Percentiles rank a stretch among this genome's conserved stretches.
Evolutionary conservation across 2,113 vertebrate species (phyloP).

Genomic region (rat (Rattus norvegicus)): GRCr8 NC_086032.1:43855001-43855500

Average conservation of each 20-base stretch:
- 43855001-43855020: background rate
- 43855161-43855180: conserved; percentile 19
- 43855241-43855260: background rate
- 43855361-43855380: conserved; percentile 8
- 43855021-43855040: background rate
- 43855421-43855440: conserved; percentile 69
- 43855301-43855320: background rate
- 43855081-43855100: too few species aligned
- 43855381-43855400: conserved; percentile 80
- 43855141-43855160: conserved; percentile 45
- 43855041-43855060: background rate
- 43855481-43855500: conserved; percentile 74
- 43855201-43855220: conserved; percentile 27
- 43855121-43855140: conserved; percentile 49
- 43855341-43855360: conserved; percentile 31
- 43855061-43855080: conserved; percentile 6
- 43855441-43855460: conserved; percentile 73
- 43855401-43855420: conserved; percentile 73
- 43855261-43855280: conserved; percentile 75
- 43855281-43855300: conserved; percentile 52
- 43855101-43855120: too few species aligned
- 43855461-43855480: conserved; percentile 59
- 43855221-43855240: conserved; percentile 47
- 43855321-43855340: conserved; percentile 24
- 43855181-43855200: conserved; percentile 54